Base-by-base conservation (phyloP, 2,888 invertebrate genomes). In the Drosophila subquinaria region DNA sequence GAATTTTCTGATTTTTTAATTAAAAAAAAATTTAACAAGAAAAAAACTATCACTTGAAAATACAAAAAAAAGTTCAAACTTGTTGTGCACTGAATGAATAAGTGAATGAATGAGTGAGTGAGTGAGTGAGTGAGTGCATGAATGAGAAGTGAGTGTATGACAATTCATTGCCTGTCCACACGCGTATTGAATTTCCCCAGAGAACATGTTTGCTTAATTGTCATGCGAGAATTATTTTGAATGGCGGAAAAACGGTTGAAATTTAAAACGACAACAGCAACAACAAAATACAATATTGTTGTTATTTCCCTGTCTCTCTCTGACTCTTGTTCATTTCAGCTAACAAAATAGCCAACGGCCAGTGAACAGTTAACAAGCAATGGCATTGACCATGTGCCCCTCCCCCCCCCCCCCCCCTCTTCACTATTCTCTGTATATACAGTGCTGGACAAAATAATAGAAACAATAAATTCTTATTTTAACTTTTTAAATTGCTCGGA, bases 211-310 rank as follows among this genome's bases (percentile, higher is more conserved):
- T 87, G 23, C 71, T 65, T 69, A 66, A 77, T 88, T 87, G 85
- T 89, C 86, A 87, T 88, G 90, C 82, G 76, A 87, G 88, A 87
- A 87, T 89, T 73, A 85, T 76, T 85, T 79, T 69, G 69, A 75
- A 72, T 81, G 78, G 79, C 82, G 79, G 88, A 79, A 87, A 86
- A 88, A 70, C 71, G 69, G 35, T 73, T 61, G 70, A 15, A 55
- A 48, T 50, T 60, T 51, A 61, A 69, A 45, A n/a, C 48, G 42
- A 48, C 56, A 36, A 76, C 48, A 55, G 65, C 56, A 72, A 82
- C 63, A 76, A 65, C 61, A 61, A n/a, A n/a, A 61, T 1, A 30
- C 2, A 52, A 43, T 33, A 47, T 69, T 69, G 56, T 59, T 73
- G 27, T 59, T 63, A 33, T 52, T 55, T 64, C 15, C 27, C 27